These are phyloP conservation scores for Terebella lapidaria DNA, from an alignment of 2,888 invertebrate genomes.

Conservation along the genomic window DNA sequence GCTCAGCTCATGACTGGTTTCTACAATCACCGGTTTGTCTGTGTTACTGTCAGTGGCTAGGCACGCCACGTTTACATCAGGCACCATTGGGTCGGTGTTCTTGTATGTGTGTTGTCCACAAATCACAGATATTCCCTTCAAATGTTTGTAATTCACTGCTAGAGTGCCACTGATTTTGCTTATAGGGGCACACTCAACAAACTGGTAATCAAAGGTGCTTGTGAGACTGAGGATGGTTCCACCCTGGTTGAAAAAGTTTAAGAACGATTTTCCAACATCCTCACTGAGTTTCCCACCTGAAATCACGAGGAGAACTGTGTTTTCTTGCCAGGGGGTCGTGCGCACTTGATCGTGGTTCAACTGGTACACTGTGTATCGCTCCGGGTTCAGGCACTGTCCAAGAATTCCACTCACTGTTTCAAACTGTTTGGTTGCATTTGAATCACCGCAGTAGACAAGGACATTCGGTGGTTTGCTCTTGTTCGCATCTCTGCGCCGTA, in stretches of 20 bases:
- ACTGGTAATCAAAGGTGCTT: slow-evolving; percentile 20
- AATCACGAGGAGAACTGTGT: slow-evolving; percentile 39
- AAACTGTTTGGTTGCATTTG: slow-evolving; percentile 39
- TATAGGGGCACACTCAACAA: slow-evolving; percentile 14
- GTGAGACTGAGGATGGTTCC: slow-evolving; percentile 23
- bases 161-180: slow-evolving; percentile 24
- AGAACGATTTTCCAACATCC: slow-evolving; percentile 31
- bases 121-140: slow-evolving; percentile 29
- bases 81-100: slow-evolving; percentile 1
- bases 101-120: slow-evolving; percentile 31
- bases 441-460: slow-evolving; percentile 46
- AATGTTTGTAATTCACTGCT: slow-evolving; percentile 27
- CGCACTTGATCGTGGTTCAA: slow-evolving; percentile 39
- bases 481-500: background rate
- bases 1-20: slow-evolving; percentile 16
- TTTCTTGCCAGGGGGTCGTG: slow-evolving; percentile 43
- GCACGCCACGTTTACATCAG: slow-evolving; percentile 12
- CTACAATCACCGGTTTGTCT: slow-evolving; percentile 19
- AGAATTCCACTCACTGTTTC: slow-evolving; percentile 31
- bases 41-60: slow-evolving; percentile 17
- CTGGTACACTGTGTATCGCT: slow-evolving; percentile 44
- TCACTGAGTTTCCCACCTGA: slow-evolving; percentile 34
- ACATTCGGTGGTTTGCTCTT: slow-evolving; percentile 47
- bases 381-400: slow-evolving; percentile 34
- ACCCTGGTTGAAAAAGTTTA: slow-evolving; percentile 34